Base-by-base conservation (phyloP, 2,888 invertebrate genomes). In the Crioceris asparagi region DNA sequence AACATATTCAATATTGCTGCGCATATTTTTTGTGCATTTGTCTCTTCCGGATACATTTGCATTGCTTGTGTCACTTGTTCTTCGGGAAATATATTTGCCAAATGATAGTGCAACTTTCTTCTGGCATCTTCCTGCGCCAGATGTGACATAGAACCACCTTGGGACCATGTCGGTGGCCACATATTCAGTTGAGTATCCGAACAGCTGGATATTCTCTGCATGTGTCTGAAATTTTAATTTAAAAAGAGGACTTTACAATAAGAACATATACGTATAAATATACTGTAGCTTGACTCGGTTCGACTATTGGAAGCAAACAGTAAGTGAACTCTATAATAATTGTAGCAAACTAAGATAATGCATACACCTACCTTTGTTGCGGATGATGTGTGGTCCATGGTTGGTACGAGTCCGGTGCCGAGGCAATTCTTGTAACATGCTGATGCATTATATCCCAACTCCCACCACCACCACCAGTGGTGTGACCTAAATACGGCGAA, bases 31-130 rank as follows among this genome's bases (percentile, higher is more conserved):
- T 91, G 85, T 7, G 92, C 82, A 64, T 91, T 84, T 16, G 81
- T 86, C 61, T 91, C 91, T 32, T 87, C 83, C 0, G 93, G 93
- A 65, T 86, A 80, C 47, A 83, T 68, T 44, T 81, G 77, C 85
- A 96, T 87, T 1, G 85, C 92, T 35, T 80, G 77, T 35, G 77
- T 75, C n/a, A 94, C 93, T 56, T 88, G 84, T 47, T 83, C 80
- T 55, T 87, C 85, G 0, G 91, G 90, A 65, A 96, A 96, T 39
- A 94, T 79, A 36, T 83, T 83, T n/a, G 86, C 79, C 45, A 96
- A 68, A 62, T 92, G 90, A 64, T 82, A 91, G 61, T 85, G 88
- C 56, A 92, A 68, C 49, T 79, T 75, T 17, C 81, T 71, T 1
- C 90, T 72, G 14, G 80, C 78, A 52, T 88, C 87, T 38, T 74